phyloP scores from a whole-genome alignment of 2,797 vertebrate species.

The Rachycentron canadum region DNA sequence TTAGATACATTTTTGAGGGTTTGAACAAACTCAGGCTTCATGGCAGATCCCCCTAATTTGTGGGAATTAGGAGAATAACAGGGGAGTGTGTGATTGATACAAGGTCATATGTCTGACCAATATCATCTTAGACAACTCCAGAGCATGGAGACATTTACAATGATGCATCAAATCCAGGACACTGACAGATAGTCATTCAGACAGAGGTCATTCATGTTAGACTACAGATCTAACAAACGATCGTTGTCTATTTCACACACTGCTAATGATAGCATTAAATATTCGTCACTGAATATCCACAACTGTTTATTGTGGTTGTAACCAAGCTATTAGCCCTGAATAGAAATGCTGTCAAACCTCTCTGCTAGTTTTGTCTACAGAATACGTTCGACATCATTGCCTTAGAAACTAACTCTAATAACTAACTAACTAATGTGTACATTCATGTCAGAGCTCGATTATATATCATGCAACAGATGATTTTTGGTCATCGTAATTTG shows the following conservation, averaged over 20 bases:
- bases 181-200: too few species aligned
- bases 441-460: too few species aligned
- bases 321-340: neutral
- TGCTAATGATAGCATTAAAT: neutral
- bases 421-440: too few species aligned
- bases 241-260: neutral
- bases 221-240: conserved; percentile 7
- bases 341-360: neutral
- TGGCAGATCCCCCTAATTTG: neutral
- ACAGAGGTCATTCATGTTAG: conserved; percentile 13
- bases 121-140: conserved; percentile 49
- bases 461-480: too few species aligned
- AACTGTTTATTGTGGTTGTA: neutral
- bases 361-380: neutral
- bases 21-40: neutral
- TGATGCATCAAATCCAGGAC: conserved; percentile 21
- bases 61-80: too few species aligned
- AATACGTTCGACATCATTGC: too few species aligned
- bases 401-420: too few species aligned
- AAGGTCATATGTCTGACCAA: conserved; percentile 64
- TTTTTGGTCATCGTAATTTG: too few species aligned
- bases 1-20: neutral
- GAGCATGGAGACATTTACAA: conserved; percentile 13
- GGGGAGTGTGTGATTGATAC: conserved; percentile 17
- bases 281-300: neutral